A percentile compares a stretch with the other conserved stretches of the same genome.
Evolutionary conservation across 2,113 vertebrate genomes (phyloP).

Genomic region (Pterocles gutturalis): DNA sequence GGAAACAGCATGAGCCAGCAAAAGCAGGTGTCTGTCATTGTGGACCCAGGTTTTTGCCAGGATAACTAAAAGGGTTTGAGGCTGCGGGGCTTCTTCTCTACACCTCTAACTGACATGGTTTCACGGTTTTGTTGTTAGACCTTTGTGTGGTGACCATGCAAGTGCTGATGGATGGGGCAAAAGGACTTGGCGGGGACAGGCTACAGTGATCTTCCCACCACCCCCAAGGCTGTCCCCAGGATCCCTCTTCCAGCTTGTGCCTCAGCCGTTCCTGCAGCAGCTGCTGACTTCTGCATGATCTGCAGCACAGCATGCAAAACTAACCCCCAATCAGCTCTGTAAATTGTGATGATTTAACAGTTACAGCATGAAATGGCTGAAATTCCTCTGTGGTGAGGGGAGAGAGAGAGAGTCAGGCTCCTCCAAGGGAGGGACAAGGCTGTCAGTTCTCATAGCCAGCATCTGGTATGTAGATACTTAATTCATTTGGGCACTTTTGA

Average conservation of each 20-base stretch:
- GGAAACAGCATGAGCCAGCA: conserved; percentile 6
- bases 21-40: neutral
- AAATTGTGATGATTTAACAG: neutral
- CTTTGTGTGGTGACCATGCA: neutral
- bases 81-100: neutral
- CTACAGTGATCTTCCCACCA: neutral
- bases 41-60: neutral
- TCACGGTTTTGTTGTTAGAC: neutral
- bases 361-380: neutral
- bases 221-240: neutral
- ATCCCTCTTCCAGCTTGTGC: neutral
- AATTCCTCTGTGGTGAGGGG: neutral
- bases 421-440: neutral
- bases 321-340: neutral
- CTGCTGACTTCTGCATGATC: neutral
- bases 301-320: neutral
- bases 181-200: neutral
- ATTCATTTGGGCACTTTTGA: neutral
- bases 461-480: neutral
- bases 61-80: neutral
- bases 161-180: fast-evolving
- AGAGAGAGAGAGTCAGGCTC: neutral
- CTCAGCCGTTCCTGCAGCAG: neutral
- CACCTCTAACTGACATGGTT: neutral
- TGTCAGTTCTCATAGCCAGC: neutral